Base-by-base conservation (phyloP, 2,113 vertebrate genomes). In the Odobenus rosmarus region DNA sequence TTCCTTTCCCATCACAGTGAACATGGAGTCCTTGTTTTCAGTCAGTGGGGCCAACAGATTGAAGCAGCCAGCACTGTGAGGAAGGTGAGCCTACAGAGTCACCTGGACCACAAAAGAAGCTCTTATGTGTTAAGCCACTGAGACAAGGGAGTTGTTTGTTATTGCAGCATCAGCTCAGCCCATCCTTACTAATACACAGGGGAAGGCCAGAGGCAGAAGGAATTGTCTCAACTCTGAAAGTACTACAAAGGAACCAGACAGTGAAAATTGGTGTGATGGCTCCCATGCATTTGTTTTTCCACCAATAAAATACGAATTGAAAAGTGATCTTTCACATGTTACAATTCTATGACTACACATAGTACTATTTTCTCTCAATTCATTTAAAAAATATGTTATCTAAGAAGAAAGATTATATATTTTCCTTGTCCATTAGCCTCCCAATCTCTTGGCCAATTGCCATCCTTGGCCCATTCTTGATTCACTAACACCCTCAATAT, bases 301-400 rank as follows among this genome's bases (percentile, higher is more conserved):
- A 72, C 24, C 19, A 39, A 62, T 76, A n/a, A 95, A 92, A 46
- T 18, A 55, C 77, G 26, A 86, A 69, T 55, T 83, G 19, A 88
- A 80, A 71, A 95, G 53, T 46, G 4, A 81, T 64, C 39, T 86
- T 96, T 77, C 76, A 42, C 62, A 61, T 87, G 80, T 89, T 93
- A 88, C 64, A 81, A 24, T 74, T 95, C 16, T 89, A 80, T 18
- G 53, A 88, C 62, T 83, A 82, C 13, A 89, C 31, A 21, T 28
- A 53, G 33, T 33, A 26, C 67, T 81, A 95, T 19, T 46, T 93
- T 69, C 72, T 57, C 46, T 80, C 39, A 51, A 72, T 15, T 69
- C 57, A 88, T 55, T 93, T 87, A 36, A 76, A 72, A 83, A 69
- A 80, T 69, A 39, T 49, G 46, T 76, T 74, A 95, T 46, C 57